These are phyloP conservation scores for Oikopleura dioica DNA, from an alignment of 23 tunicate species.

Conservation along the genomic window DNA sequence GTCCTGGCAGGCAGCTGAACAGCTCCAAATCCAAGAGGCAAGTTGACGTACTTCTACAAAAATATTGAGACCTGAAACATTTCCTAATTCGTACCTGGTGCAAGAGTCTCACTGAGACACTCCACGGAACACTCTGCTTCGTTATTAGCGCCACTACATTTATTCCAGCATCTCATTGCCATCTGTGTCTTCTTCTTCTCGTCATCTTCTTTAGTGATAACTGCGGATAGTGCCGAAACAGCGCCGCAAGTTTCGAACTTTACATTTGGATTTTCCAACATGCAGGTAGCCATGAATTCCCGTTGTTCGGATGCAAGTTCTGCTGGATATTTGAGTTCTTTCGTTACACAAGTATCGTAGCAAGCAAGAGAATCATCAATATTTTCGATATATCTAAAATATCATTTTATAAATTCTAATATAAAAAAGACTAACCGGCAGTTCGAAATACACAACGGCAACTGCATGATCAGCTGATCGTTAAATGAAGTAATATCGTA, in stretches of 20 bases:
- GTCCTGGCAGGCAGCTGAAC: not conserved
- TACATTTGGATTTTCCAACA: not conserved
- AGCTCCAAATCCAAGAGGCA: constrained; percentile 4
- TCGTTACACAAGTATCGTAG: not conserved
- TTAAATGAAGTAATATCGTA: not conserved
- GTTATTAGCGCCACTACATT: not conserved
- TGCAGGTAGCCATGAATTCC: not conserved
- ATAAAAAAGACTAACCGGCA: not conserved
- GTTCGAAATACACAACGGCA: not conserved
- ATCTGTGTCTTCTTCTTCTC: not conserved
- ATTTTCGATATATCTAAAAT: not conserved
- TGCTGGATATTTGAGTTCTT: not conserved
- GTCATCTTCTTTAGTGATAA: not conserved
- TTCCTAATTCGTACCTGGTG: too few relatives aligned
- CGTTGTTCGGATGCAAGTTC: not conserved
- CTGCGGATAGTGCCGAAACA: not conserved
- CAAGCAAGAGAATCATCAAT: not conserved
- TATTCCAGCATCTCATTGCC: constrained; percentile 2
- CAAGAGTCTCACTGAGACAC: not conserved
- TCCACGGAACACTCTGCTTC: not conserved
- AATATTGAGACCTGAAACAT: too few relatives aligned
- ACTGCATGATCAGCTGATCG: not conserved
- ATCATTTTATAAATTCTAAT: not conserved
- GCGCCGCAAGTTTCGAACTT: not conserved
- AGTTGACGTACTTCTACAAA: not conserved